Conservation (phyloP, 2,888 invertebrate genomes). For the Epirrhoe alternata region DNA sequence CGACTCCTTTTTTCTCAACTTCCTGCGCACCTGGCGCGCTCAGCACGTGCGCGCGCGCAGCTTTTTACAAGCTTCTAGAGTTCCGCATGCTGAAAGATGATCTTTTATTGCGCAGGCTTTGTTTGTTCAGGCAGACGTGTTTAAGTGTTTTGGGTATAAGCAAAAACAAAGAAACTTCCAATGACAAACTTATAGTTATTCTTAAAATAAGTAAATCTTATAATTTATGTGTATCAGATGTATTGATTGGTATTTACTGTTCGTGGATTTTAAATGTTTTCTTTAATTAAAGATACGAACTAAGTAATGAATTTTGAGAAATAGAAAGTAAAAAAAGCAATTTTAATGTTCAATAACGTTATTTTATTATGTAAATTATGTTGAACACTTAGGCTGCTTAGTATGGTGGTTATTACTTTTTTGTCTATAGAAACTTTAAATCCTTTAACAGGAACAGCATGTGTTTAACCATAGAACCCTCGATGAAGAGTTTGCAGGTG, state of each 20-base stretch:
- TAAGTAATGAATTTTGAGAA: too few relatives aligned
- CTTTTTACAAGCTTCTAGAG: slow-evolving; percentile 42
- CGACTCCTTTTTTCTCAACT: slow-evolving; percentile 43
- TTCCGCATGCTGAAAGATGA: slow-evolving; percentile 43
- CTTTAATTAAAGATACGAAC: too few relatives aligned
- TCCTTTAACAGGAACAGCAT: slow-evolving; percentile 18
- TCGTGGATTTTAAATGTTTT: too few relatives aligned
- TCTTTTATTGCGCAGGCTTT: slow-evolving; percentile 34
- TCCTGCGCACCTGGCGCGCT: slow-evolving; percentile 64
- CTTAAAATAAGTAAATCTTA: too few relatives aligned
- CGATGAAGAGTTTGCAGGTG: slow-evolving; percentile 39
- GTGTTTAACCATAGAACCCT: slow-evolving; percentile 17
- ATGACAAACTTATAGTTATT: too few relatives aligned
- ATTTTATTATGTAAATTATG: neutral
- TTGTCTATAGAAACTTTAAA: slow-evolving; percentile 21
- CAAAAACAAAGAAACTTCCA: neutral
- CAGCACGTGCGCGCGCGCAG: slow-evolving; percentile 60
- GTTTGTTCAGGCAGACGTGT: slow-evolving; percentile 38
- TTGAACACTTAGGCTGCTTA: neutral
- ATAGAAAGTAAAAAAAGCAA: too few relatives aligned
- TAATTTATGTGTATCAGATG: too few relatives aligned
- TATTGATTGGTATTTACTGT: too few relatives aligned
- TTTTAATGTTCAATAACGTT: too few relatives aligned
- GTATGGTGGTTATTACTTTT: slow-evolving; percentile 10
- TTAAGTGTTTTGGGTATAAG: slow-evolving; percentile 18